Conservation (phyloP, 1,140 invertebrate species). For the Vanessa atalanta region DNA sequence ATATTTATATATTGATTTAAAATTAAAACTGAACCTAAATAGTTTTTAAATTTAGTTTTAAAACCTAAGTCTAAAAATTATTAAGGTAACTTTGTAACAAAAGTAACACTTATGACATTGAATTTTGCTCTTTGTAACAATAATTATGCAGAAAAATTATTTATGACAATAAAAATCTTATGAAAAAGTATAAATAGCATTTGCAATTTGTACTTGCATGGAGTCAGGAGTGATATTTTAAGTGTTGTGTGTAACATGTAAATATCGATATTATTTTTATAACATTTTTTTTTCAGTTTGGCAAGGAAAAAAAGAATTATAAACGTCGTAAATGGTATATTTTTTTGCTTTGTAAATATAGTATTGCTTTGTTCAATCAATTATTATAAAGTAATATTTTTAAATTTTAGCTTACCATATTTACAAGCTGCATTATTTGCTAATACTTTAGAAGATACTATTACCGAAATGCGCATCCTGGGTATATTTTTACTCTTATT, state of each 20-base stretch:
- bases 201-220: no score
- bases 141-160: no score
- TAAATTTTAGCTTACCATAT: conserved; percentile 52
- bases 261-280: not conserved
- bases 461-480: conserved; percentile 57
- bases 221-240: not conserved
- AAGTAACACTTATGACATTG: no score
- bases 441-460: conserved; percentile 54
- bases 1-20: no score
- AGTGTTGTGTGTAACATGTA: not conserved
- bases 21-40: no score
- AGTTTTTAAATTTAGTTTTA: no score
- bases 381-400: not conserved
- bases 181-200: no score
- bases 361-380: no score
- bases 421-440: conserved; percentile 53
- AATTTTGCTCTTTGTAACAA: no score
- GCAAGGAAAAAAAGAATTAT: not conserved
- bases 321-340: not conserved
- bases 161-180: no score
- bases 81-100: no score
- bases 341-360: not conserved
- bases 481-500: conserved; percentile 38
- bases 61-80: no score
- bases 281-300: not conserved